These are phyloP conservation scores for Terrapene triunguis DNA, from an alignment of 2,113 vertebrate species.

Conservation along the genomic window DNA sequence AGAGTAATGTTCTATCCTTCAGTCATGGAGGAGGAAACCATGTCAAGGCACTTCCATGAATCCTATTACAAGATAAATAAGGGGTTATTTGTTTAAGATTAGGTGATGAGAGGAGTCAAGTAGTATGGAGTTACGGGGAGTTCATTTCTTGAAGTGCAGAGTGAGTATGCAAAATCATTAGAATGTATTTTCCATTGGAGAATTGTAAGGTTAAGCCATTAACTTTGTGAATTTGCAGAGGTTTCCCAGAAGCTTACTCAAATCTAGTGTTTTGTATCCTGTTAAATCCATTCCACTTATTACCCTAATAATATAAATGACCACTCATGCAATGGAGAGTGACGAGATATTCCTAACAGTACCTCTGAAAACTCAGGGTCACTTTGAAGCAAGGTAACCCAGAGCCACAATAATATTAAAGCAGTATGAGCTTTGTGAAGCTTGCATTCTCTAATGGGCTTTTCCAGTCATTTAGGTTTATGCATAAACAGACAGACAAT, in stretches of 20 bases:
- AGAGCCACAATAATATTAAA: conserved; percentile 1
- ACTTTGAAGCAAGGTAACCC: conserved; percentile 70
- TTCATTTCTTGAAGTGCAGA: conserved; percentile 39
- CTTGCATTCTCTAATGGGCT: conserved; percentile 2
- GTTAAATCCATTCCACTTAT: conserved; percentile 72
- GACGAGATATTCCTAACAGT: conserved; percentile 54
- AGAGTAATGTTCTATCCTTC: conserved; percentile 26
- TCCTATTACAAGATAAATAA: conserved; percentile 49
- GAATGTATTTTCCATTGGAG: conserved; percentile 76
- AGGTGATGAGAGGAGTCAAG: conserved; percentile 63
- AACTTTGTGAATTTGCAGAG: conserved; percentile 77
- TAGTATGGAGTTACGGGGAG: conserved; percentile 53
- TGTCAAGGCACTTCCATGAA: conserved; percentile 19
- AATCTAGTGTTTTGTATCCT: conserved; percentile 64
- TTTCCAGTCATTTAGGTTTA: neutral
- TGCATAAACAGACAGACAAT: neutral
- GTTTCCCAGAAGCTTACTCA: conserved; percentile 79
- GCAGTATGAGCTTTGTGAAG: neutral
- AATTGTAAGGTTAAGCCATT: conserved; percentile 78
- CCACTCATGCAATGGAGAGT: conserved; percentile 68
- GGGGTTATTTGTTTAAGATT: conserved; percentile 71
- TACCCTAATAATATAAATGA: conserved; percentile 76
- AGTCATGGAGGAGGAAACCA: neutral
- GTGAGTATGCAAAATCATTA: conserved; percentile 72
- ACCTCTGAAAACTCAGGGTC: conserved; percentile 62